Evolutionary conservation across 2,888 invertebrate genomes (phyloP).

Genomic region (Alcis repandata): DNA sequence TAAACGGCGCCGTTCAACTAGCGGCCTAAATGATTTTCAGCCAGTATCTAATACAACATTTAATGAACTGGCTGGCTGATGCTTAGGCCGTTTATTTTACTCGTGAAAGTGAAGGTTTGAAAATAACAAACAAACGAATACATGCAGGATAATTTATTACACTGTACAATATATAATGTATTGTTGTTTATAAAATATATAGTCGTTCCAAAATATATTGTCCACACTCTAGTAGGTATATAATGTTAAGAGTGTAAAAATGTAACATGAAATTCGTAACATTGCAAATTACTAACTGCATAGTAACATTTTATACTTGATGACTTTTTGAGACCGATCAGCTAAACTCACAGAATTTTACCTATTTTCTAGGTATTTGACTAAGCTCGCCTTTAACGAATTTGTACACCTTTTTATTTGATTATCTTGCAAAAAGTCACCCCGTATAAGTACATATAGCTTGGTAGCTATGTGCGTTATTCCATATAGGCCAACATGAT

Average conservation of each 20-base stretch:
- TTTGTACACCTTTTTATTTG: no score
- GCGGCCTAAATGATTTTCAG: no score
- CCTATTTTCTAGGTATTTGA: no score
- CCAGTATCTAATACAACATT: no score
- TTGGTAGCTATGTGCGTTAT: slow-evolving; percentile 20
- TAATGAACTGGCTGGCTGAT: no score
- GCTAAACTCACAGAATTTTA: not conserved
- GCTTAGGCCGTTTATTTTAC: no score
- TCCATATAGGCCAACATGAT: slow-evolving; percentile 34
- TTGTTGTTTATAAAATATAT: slow-evolving; percentile 86
- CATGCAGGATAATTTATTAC: slow-evolving; percentile 86
- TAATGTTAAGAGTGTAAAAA: slow-evolving; percentile 70
- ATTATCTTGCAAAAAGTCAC: not conserved
- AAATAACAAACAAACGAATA: slow-evolving; percentile 63
- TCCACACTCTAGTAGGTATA: slow-evolving; percentile 75
- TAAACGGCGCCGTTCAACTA: no score
- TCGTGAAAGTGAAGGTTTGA: not conserved
- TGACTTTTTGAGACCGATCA: not conserved
- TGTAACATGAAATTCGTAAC: slow-evolving; percentile 72
- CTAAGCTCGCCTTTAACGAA: no score
- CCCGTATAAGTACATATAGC: slow-evolving; percentile 17
- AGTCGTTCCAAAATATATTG: slow-evolving; percentile 85
- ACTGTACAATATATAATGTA: slow-evolving; percentile 83
- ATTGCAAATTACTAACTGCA: slow-evolving; percentile 39
- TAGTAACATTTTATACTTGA: slow-evolving; percentile 12